Evolutionary conservation across 2,113 vertebrate species (phyloP).

Genomic region (Catagonus wagneri): DNA sequence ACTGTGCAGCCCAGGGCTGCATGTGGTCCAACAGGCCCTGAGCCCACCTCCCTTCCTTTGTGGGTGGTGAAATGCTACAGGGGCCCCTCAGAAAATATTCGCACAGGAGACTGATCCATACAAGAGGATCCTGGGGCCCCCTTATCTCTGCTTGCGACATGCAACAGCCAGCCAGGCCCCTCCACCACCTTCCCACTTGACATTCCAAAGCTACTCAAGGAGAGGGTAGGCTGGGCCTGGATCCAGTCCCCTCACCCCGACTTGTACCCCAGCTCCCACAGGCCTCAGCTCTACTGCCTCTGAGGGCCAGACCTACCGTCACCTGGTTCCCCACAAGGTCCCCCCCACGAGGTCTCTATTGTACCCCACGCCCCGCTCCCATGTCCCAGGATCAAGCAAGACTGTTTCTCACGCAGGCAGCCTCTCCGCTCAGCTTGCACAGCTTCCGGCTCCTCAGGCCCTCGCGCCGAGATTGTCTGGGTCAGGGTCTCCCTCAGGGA

Average conservation of each 20-base stretch:
- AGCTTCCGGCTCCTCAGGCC: slow-evolving; percentile 63
- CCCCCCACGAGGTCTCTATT: background rate
- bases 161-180: background rate
- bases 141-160: background rate
- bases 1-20: background rate
- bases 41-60: background rate
- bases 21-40: background rate
- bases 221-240: background rate
- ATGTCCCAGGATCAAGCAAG: background rate
- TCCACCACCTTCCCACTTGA: background rate
- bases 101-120: background rate
- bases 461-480: background rate
- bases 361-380: background rate
- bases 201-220: background rate
- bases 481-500: background rate
- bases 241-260: fast-evolving
- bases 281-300: too few relatives aligned
- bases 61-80: background rate
- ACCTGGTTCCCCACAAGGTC: fast-evolving
- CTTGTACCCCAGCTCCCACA: too few relatives aligned
- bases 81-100: background rate
- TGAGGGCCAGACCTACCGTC: background rate
- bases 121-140: too few relatives aligned
- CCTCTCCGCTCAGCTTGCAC: slow-evolving; percentile 79
- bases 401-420: background rate